Conservation (phyloP, 2,797 vertebrate species). For the Hoplostethus mediterraneus region DNA sequence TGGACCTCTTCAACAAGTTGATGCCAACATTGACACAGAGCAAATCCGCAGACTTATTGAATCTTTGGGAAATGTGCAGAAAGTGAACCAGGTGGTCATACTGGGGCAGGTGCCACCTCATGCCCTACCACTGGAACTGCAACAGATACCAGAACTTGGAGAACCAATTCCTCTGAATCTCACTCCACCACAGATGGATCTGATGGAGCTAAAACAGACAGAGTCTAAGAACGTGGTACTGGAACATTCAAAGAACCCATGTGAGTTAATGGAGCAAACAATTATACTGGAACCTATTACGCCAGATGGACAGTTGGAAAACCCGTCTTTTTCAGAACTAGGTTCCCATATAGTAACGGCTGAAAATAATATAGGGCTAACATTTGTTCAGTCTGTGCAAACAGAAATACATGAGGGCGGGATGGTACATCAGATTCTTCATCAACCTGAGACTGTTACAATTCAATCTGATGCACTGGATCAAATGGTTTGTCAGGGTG, state of each 20-base stretch:
- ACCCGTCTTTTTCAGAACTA: conserved; percentile 61
- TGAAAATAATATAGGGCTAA: conserved; percentile 57
- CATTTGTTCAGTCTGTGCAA: conserved; percentile 52
- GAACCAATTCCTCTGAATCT: conserved; percentile 51
- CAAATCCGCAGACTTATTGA: conserved; percentile 85
- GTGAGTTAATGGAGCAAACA: conserved; percentile 71
- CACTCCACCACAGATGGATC: conserved; percentile 60
- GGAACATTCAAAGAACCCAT: conserved; percentile 43
- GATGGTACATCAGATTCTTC: conserved; percentile 49
- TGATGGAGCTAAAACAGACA: conserved; percentile 53
- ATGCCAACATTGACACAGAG: conserved; percentile 84
- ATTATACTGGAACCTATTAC: conserved; percentile 80
- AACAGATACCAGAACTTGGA: conserved; percentile 61
- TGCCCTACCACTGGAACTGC: conserved; percentile 71
- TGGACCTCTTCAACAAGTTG: conserved; percentile 82
- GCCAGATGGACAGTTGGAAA: conserved; percentile 73
- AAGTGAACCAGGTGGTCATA: conserved; percentile 85
- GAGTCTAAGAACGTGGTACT: conserved; percentile 38
- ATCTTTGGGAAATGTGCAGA: conserved; percentile 85
- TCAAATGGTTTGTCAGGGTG: conserved; percentile 58
- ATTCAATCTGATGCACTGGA: conserved; percentile 44
- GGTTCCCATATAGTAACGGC: conserved; percentile 44
- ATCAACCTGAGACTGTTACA: conserved; percentile 30
- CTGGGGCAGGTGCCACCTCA: conserved; percentile 80
- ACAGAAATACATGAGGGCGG: conserved; percentile 37